A percentile compares a stretch with the other conserved stretches of the same genome.
These are phyloP conservation scores for Danio kyathit DNA, from an alignment of 2,797 vertebrate species.

Conservation along the genomic window DNA sequence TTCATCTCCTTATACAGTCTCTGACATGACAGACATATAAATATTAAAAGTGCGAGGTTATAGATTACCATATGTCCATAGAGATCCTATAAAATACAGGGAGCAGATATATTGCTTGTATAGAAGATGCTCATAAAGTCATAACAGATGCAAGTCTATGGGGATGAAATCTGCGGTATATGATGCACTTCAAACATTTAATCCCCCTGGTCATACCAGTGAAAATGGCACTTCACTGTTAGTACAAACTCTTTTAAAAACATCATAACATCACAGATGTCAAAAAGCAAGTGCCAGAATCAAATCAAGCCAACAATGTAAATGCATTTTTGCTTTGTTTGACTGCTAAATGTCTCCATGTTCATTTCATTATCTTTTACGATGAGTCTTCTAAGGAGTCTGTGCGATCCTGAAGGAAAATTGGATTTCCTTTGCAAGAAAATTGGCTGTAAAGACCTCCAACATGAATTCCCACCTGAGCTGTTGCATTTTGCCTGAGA, in stretches of 20 bases:
- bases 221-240: not conserved
- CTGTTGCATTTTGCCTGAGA: slow-evolving; percentile 25
- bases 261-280: not conserved
- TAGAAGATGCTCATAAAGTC: slow-evolving; percentile 6
- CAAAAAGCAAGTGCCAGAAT: not conserved
- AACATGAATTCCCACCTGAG: not conserved
- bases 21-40: not conserved
- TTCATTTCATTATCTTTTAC: slow-evolving; percentile 29
- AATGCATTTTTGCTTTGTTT: not conserved
- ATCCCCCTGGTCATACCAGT: too few relatives aligned
- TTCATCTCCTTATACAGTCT: not conserved
- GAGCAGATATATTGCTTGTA: not conserved
- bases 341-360: not conserved
- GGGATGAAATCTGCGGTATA: not conserved
- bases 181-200: slow-evolving; percentile 15
- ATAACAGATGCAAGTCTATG: slow-evolving; percentile 14
- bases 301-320: not conserved
- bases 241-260: not conserved
- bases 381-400: slow-evolving; percentile 4
- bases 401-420: not conserved
- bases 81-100: slow-evolving; percentile 8
- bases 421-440: slow-evolving; percentile 23
- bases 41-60: not conserved
- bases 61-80: slow-evolving; percentile 15
- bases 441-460: slow-evolving; percentile 35